Conservation (phyloP, 2,888 invertebrate species). For the Podotricha telesiphe region DNA sequence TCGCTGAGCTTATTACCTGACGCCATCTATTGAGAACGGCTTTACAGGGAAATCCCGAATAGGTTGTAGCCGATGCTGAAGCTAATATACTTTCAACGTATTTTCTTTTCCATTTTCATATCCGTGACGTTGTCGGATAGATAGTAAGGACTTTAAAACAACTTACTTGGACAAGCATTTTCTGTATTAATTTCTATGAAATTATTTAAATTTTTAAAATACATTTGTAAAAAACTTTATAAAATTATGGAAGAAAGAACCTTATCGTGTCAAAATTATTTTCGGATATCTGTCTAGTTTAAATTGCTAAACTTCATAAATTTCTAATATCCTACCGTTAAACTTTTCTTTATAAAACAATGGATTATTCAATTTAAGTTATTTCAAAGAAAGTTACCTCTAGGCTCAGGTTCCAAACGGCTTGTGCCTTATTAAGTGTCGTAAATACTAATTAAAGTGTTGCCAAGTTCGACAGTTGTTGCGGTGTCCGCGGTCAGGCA, state of each 20-base stretch:
- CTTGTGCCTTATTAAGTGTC: conserved; percentile 55
- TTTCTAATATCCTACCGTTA: conserved; percentile 51
- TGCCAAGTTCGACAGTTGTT: conserved; percentile 61
- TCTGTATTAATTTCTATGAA: conserved; percentile 15
- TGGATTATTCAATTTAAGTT: conserved; percentile 49
- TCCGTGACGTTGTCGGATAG: conserved; percentile 54
- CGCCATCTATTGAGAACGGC: conserved; percentile 82
- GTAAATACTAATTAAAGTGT: conserved; percentile 71
- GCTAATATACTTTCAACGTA: conserved; percentile 68
- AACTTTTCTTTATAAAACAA: conserved; percentile 52
- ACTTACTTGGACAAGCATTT: conserved; percentile 26
- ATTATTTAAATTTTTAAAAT: neutral
- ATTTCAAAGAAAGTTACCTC: conserved; percentile 42
- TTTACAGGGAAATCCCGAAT: conserved; percentile 80
- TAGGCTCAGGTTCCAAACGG: conserved; percentile 48
- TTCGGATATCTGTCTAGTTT: neutral
- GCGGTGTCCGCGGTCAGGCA: conserved; percentile 54
- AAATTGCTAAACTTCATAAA: conserved; percentile 33
- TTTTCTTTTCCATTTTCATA: conserved; percentile 60
- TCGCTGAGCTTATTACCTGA: conserved; percentile 80
- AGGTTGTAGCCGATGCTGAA: conserved; percentile 72
- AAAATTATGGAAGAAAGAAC: neutral
- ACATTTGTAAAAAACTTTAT: neutral
- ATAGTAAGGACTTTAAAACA: conserved; percentile 43
- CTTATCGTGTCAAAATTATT: neutral